Evolutionary conservation across 2,113 vertebrate species (phyloP), one percentile per base, ranked within the genome.

Genomic region (Salvator merianae): DNA sequence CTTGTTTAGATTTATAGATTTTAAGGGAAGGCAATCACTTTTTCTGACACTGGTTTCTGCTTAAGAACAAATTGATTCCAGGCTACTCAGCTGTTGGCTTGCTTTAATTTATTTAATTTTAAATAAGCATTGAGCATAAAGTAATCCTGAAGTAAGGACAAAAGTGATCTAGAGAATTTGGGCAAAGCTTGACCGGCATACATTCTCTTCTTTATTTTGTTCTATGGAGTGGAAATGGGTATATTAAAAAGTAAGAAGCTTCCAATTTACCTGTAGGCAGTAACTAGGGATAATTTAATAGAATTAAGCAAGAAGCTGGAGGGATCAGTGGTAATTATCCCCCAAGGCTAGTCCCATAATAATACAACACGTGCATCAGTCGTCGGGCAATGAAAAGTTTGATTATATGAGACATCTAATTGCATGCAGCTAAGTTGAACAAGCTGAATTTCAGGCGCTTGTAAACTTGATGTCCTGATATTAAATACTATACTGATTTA

Each of bases 401-500:
- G 55, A 30, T 34, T 34, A 47, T 43, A 74, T 22, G 16, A 47
- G 24, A 40, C 7, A 40, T 40, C 36, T 73, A 62, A 82, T 82
- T 82, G 62, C 70, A 63, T 40, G 70, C 9, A 40, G 53, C 53
- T 73, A 32, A 82, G 47, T 14, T 40, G 4, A 63, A 28, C 28
- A 72, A 73, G 55, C 36, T 10, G 36, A 62, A 72, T 59, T 55
- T 72, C 34, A 32, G 40, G 28, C 78, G 62, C 36, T 16, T 82
- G 50, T 43, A 62, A 82, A 82, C 40, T 59, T 73, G 7, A 20
- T 30, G n/a, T 73, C 28, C 18, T 40, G 55, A n/a, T 47, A 74
- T 82, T 47, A 82, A 74, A 43, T 47, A 74, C 30, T 72, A 32
- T 74, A 74, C 18, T 82, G 34, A 59, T 43, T 82, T 82, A 59